Conservation (phyloP, 2,888 invertebrate genomes). For the Scaptomyza parva region DNA sequence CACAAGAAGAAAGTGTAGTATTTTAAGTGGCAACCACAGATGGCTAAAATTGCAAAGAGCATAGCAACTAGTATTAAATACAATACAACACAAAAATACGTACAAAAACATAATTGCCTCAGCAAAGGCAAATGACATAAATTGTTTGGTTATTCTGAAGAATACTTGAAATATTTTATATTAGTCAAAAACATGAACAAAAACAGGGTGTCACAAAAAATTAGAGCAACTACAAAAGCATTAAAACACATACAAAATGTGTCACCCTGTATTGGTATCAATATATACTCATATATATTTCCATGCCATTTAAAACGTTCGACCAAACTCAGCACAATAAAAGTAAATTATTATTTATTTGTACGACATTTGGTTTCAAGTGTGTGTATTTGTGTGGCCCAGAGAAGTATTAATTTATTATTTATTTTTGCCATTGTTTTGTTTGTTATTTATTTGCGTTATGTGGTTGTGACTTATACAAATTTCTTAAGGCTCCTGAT, state of each 20-base stretch:
- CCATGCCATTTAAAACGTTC: slow-evolving; percentile 63
- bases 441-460: slow-evolving; percentile 45
- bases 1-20: neutral
- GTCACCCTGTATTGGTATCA: slow-evolving; percentile 44
- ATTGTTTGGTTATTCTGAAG: slow-evolving; percentile 42
- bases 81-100: neutral
- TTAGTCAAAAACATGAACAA: neutral
- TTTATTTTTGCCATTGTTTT: slow-evolving; percentile 66
- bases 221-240: neutral
- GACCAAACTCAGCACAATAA: slow-evolving; percentile 58
- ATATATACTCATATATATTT: slow-evolving; percentile 23
- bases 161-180: slow-evolving; percentile 40
- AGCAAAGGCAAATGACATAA: slow-evolving; percentile 35
- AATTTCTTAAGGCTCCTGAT: slow-evolving; percentile 29
- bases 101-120: slow-evolving; percentile 39
- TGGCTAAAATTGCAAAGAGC: slow-evolving; percentile 6
- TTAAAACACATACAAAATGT: neutral
- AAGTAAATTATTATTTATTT: slow-evolving; percentile 77
- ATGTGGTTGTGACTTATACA: slow-evolving; percentile 51
- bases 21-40: slow-evolving; percentile 21
- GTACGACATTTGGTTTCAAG: slow-evolving; percentile 49
- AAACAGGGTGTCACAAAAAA: slow-evolving; percentile 40
- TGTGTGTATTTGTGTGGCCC: no score
- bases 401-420: slow-evolving; percentile 64
- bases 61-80: slow-evolving; percentile 1